Percentiles rank a stretch among this genome's conserved stretches.
phyloP scores from a whole-genome alignment of 2,888 invertebrate species.

The Fissipunctia ypsillon region DNA sequence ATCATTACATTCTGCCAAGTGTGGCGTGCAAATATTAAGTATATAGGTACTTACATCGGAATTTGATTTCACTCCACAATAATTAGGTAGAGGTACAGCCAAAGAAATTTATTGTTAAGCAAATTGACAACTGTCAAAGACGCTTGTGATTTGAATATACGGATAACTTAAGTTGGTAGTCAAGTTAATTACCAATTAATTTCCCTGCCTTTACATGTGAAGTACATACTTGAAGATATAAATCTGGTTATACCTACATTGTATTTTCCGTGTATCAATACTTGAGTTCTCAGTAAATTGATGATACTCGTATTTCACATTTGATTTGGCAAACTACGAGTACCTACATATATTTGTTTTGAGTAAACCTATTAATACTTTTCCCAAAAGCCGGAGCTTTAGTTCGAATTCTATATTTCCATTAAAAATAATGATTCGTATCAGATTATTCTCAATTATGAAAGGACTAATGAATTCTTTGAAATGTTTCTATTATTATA shows the following conservation, averaged over 20 bases:
- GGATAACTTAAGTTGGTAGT: not conserved
- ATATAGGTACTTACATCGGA: too few relatives aligned
- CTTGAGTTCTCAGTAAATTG: slow-evolving; percentile 2
- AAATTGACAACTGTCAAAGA: too few relatives aligned
- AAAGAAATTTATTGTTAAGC: not conserved
- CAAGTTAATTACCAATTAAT: not conserved
- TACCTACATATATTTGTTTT: slow-evolving; percentile 26
- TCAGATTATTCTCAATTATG: slow-evolving; percentile 26
- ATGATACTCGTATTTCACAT: slow-evolving; percentile 5
- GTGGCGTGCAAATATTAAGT: too few relatives aligned
- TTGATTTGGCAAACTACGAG: slow-evolving; percentile 4
- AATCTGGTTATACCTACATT: not conserved
- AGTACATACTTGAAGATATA: not conserved
- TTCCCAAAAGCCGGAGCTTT: slow-evolving; percentile 19
- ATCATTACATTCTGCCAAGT: too few relatives aligned
- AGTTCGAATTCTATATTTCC: slow-evolving; percentile 12
- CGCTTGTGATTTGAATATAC: not conserved
- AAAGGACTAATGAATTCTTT: slow-evolving; percentile 6
- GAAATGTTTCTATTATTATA: slow-evolving; percentile 1
- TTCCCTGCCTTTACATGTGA: not conserved
- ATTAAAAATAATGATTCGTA: slow-evolving; percentile 26
- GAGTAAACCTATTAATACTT: slow-evolving; percentile 24
- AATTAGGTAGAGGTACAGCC: not conserved
- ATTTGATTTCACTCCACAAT: too few relatives aligned
- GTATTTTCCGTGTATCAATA: slow-evolving; percentile 1